phyloP scores from a whole-genome alignment of 2,888 invertebrate genomes.

The Oscheius sp. region DNA sequence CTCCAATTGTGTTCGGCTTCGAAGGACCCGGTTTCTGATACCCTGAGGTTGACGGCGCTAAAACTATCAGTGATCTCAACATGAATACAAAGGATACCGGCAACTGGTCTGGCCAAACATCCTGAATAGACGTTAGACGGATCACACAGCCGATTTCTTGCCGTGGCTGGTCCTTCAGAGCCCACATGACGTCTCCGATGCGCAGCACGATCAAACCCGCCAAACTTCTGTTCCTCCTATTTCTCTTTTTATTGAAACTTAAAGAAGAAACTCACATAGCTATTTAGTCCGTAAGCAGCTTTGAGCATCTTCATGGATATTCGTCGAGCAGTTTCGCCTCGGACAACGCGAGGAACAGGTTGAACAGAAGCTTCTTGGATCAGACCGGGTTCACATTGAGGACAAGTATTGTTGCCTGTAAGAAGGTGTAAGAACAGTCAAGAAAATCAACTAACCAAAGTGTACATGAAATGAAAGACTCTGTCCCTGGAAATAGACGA shows the following conservation, averaged over 20 bases:
- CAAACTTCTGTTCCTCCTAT: conserved; percentile 31
- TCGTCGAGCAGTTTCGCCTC: conserved; percentile 73
- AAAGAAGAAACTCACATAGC: conserved; percentile 46
- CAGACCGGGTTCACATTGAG: conserved; percentile 89
- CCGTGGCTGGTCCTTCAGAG: conserved; percentile 35
- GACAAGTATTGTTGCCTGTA: conserved; percentile 86
- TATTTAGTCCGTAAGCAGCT: conserved; percentile 81
- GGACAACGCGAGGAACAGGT: conserved; percentile 25
- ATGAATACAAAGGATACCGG: conserved; percentile 34
- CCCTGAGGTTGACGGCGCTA: conserved; percentile 34
- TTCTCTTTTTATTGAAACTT: neutral
- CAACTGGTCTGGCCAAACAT: conserved; percentile 59
- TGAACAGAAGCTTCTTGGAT: conserved; percentile 65
- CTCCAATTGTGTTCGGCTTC: conserved; percentile 41
- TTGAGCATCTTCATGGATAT: conserved; percentile 81
- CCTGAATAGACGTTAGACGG: conserved; percentile 49
- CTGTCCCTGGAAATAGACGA: conserved; percentile 48
- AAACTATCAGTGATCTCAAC: conserved; percentile 30
- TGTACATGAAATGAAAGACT: conserved; percentile 59
- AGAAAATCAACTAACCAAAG: conserved; percentile 39
- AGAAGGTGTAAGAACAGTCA: neutral
- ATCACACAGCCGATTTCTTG: conserved; percentile 19
- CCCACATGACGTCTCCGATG: conserved; percentile 51
- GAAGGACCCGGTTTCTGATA: conserved; percentile 31
- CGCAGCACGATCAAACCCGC: conserved; percentile 47